A percentile compares a stretch with the other conserved stretches of the same genome.
Evolutionary conservation across 92 coral and sea anemone genomes (phyloP).

Genomic region (Anthopleura xanthogrammica): DNA sequence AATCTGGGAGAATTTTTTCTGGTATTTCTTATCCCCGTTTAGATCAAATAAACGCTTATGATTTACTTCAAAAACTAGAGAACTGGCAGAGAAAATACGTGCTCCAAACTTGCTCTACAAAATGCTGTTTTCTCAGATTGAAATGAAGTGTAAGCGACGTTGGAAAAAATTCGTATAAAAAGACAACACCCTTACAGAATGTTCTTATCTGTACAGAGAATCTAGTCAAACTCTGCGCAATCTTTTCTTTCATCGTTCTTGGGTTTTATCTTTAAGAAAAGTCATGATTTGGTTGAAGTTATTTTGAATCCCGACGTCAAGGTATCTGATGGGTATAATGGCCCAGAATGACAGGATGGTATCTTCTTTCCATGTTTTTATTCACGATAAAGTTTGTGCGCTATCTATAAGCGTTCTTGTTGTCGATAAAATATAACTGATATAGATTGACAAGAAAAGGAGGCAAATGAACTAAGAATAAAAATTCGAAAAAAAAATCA

Average conservation of each 20-base stretch:
- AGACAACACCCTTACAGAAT: neutral
- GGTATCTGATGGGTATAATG: neutral
- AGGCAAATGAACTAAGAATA: neutral
- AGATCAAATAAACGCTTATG: neutral
- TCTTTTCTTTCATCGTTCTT: neutral
- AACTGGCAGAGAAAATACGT: too few species aligned
- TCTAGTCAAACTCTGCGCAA: neutral
- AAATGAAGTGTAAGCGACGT: too few species aligned
- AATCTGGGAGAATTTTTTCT: neutral
- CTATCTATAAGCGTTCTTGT: neutral
- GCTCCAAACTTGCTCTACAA: too few species aligned
- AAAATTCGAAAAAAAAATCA: neutral
- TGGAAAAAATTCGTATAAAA: too few species aligned
- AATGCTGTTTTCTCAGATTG: too few species aligned
- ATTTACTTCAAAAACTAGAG: neutral
- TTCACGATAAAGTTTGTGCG: neutral
- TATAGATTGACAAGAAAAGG: neutral
- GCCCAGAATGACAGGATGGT: neutral
- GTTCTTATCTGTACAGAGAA: neutral
- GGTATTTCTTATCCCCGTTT: neutral
- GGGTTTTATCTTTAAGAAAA: neutral
- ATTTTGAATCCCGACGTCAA: neutral
- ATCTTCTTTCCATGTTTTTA: neutral
- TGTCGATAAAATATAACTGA: neutral
- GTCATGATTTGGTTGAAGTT: neutral